These are phyloP conservation scores for Telmatochromis bifrenatus DNA, from an alignment of 2,113 vertebrate genomes.

Conservation along the genomic window DNA sequence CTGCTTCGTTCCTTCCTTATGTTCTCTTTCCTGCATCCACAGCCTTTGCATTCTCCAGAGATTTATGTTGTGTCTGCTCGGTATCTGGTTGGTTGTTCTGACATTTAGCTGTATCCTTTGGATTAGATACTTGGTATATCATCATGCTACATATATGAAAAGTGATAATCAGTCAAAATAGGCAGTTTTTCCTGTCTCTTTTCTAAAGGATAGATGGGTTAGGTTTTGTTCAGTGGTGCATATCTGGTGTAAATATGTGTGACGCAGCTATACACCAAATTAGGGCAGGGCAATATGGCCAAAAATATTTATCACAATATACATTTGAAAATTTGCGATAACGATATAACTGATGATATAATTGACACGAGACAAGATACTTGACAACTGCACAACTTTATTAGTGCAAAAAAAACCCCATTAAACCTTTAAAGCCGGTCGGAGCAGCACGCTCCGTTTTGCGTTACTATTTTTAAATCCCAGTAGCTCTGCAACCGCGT, in stretches of 20 bases:
- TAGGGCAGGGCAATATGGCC: background rate
- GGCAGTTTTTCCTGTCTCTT: fast-evolving
- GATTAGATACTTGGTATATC: background rate
- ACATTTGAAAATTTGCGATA: background rate
- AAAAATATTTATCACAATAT: background rate
- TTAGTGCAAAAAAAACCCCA: background rate
- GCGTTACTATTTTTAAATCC: background rate
- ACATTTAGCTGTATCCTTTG: background rate
- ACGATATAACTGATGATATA: fast-evolving
- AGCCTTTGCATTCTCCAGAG: background rate
- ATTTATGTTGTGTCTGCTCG: background rate
- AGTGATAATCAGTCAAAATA: background rate
- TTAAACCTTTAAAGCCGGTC: fast-evolving
- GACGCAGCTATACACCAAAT: background rate
- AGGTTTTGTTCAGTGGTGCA: background rate
- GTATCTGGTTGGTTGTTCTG: background rate
- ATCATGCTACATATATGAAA: background rate
- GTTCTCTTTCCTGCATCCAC: background rate
- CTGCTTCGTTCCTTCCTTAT: background rate
- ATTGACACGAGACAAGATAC: background rate
- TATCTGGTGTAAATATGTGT: background rate
- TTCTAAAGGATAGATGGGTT: background rate
- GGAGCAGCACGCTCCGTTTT: fast-evolving
- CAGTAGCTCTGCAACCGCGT: fast-evolving
- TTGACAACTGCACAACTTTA: background rate